phyloP scores from a whole-genome alignment of 2,113 vertebrate species.

The Syrmaticus mikado region DNA sequence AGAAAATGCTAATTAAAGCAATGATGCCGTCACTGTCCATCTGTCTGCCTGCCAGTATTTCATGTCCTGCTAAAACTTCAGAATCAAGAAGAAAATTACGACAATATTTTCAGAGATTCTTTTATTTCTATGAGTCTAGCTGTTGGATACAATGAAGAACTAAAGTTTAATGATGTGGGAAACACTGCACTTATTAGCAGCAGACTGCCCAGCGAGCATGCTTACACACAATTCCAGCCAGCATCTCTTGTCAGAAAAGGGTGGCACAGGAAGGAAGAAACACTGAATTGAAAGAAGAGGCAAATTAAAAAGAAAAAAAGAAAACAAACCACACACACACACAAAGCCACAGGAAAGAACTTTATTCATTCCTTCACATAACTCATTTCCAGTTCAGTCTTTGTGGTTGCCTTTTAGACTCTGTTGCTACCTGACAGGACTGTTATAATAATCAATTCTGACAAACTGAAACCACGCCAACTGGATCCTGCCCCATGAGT shows the following conservation, averaged over 20 bases:
- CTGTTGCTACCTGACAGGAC: neutral
- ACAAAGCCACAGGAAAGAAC: neutral
- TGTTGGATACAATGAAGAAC: neutral
- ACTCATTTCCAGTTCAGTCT: neutral
- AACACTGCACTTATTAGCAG: neutral
- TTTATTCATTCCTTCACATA: neutral
- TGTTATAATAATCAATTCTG: neutral
- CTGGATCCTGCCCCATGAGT: neutral
- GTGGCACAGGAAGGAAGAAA: neutral
- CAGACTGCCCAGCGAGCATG: accelerated
- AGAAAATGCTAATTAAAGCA: constrained; percentile 8
- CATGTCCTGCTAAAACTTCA: neutral
- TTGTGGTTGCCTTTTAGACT: neutral
- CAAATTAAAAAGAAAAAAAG: neutral
- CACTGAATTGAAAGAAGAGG: neutral
- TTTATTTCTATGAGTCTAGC: neutral
- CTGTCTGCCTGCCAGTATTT: neutral
- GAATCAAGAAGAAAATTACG: neutral
- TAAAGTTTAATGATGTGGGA: accelerated
- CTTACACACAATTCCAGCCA: neutral
- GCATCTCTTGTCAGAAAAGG: neutral
- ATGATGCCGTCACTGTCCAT: neutral
- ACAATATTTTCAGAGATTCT: neutral
- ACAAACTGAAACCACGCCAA: neutral
- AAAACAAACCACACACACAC: neutral